Base-by-base conservation (phyloP, 30 jellyfish, hydroid and myxozoan species). In the Aurelia aurita region DNA sequence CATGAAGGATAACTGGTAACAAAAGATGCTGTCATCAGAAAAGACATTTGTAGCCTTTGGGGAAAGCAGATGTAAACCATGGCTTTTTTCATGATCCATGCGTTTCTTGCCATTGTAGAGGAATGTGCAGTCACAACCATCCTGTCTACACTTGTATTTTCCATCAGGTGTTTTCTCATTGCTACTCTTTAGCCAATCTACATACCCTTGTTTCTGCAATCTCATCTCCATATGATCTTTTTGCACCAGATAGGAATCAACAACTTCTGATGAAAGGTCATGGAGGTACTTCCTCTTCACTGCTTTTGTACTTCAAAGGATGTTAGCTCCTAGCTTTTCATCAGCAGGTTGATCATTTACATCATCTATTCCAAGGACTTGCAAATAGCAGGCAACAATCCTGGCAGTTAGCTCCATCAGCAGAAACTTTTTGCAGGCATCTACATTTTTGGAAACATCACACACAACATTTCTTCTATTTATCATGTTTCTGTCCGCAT, bases 371-470 rank as follows among this genome's bases (percentile, higher is more conserved):
- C 45, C 68, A 18, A 69, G 66, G 10, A 28, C 65, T n/a, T 69
- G 32, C 29, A 69, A 35, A 18, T 27, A 18, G 65, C 55, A 27
- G 25, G 74, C 81, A n/a, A 69, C 81, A 69, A 69, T 69, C 39
- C 81, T 69, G 32, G 81, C 65, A 26, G 32, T 35, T 35, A 69
- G 29, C 67, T 69, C 81, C 32, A 69, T 69, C 27, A n/a, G 32
- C 20, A 69, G 8, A 35, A 69, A 69, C 10, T 27, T n/a, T n/a
- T n/a, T n/a, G n/a, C n/a, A n/a, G n/a, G n/a, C n/a, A n/a, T n/a
- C n/a, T n/a, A n/a, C n/a, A 13, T 35, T 69, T 69, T 65, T 31
- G 43, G 43, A 31, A 31, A 31, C 43, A 31, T 31, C 43, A 31
- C 43, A 31, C 43, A 31, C 43, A 31, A 31, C 43, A 31, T 31